phyloP scores from a whole-genome alignment of 2,888 invertebrate species.

The Acholoe squamosa region DNA sequence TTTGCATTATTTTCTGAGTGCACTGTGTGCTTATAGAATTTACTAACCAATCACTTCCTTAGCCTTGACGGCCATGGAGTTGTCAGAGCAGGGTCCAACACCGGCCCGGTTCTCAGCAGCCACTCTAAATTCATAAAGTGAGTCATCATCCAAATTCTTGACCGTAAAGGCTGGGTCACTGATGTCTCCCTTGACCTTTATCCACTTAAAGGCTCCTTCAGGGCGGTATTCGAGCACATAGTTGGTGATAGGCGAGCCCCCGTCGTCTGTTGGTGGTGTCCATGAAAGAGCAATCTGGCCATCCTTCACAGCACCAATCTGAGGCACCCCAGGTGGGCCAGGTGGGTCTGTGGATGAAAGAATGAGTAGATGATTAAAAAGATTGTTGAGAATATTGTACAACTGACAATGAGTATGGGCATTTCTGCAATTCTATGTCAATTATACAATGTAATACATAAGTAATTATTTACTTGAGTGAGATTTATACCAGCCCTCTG shows the following conservation, averaged over 20 bases:
- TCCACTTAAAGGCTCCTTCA: constrained; percentile 83
- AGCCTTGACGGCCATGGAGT: constrained; percentile 87
- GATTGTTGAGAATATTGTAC: no score
- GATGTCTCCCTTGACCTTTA: constrained; percentile 64
- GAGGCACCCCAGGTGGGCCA: constrained; percentile 72
- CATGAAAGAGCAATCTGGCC: constrained; percentile 91
- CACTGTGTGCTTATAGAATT: no score
- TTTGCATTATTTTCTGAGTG: no score
- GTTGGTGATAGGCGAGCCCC: constrained; percentile 73
- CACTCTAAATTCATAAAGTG: constrained; percentile 90
- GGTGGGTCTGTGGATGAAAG: constrained; percentile 77
- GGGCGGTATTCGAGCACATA: constrained; percentile 87
- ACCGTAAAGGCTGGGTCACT: constrained; percentile 65
- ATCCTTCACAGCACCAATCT: constrained; percentile 83
- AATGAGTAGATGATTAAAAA: no score
- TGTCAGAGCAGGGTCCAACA: constrained; percentile 86
- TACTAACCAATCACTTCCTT: constrained; percentile 69
- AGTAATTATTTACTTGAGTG: no score
- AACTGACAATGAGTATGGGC: no score
- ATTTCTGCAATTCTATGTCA: no score
- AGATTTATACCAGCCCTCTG: no score
- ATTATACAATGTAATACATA: no score
- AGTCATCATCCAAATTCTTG: constrained; percentile 67
- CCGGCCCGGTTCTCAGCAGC: constrained; percentile 85
- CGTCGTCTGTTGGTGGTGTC: constrained; percentile 75